A percentile compares a stretch with the other conserved stretches of the same genome.
phyloP scores from a whole-genome alignment of 2,797 vertebrate species.

The Erithacus rubecula region DNA sequence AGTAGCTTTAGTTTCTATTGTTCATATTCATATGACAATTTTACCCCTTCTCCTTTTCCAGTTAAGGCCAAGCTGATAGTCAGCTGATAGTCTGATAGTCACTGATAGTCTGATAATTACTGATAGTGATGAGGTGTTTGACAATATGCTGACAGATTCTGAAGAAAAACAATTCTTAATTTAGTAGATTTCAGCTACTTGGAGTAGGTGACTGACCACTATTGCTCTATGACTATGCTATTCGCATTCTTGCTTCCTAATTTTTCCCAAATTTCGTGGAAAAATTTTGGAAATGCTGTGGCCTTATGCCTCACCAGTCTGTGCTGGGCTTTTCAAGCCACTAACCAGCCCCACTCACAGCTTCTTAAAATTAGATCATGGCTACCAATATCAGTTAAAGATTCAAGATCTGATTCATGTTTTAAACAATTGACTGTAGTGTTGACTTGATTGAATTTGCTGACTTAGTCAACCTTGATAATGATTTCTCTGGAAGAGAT shows the following conservation, averaged over 20 bases:
- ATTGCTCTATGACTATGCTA: fast-evolving
- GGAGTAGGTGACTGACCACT: not conserved
- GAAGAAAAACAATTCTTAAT: not conserved
- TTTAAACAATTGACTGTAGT: not conserved
- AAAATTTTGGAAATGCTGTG: not conserved
- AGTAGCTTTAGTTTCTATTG: not conserved
- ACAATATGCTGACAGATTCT: not conserved
- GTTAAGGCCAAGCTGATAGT: not conserved
- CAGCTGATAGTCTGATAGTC: too few relatives aligned
- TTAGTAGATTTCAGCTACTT: not conserved
- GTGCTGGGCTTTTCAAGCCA: not conserved
- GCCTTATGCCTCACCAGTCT: not conserved
- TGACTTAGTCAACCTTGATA: not conserved
- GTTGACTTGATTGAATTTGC: not conserved
- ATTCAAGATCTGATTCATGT: not conserved
- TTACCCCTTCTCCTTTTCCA: not conserved
- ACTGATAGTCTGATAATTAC: not conserved
- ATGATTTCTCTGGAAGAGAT: not conserved
- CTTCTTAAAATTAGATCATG: not conserved
- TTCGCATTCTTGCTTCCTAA: not conserved
- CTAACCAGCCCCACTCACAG: fast-evolving
- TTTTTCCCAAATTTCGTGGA: not conserved
- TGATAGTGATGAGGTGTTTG: not conserved
- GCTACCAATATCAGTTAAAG: not conserved
- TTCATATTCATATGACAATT: not conserved